These are phyloP conservation scores for Perizoma affinitatum DNA, from an alignment of 2,888 invertebrate species.

Conservation along the genomic window DNA sequence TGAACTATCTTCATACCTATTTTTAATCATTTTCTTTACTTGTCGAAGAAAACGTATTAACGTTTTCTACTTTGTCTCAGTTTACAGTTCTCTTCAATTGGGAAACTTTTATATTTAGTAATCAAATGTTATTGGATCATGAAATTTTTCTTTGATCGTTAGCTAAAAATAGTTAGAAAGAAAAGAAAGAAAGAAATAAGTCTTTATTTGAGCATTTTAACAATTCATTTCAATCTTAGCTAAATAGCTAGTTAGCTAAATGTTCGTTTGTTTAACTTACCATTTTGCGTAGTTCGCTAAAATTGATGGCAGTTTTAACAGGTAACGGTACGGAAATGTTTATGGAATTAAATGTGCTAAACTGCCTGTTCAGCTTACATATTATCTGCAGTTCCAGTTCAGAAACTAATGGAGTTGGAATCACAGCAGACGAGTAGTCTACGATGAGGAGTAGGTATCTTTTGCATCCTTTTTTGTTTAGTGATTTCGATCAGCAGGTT, in stretches of 20 bases:
- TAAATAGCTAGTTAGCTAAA: no score
- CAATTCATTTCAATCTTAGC: no score
- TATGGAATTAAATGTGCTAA: constrained; percentile 22
- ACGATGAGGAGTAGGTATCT: no score
- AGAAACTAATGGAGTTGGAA: constrained; percentile 6
- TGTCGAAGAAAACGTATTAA: no score
- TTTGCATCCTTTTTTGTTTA: no score
- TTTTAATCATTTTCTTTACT: no score
- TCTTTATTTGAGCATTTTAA: no score
- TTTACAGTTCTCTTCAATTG: background rate
- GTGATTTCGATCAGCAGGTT: no score
- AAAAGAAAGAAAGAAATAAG: no score
- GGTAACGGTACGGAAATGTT: constrained; percentile 23
- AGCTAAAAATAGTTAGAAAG: no score
- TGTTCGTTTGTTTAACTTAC: background rate
- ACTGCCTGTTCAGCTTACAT: constrained; percentile 9
- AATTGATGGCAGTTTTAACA: constrained; percentile 31
- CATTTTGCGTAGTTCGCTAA: constrained; percentile 37
- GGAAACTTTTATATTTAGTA: background rate
- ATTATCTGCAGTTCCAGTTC: constrained; percentile 9
- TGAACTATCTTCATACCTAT: background rate
- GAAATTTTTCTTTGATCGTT: background rate
- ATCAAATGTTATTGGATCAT: background rate
- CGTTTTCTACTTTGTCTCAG: no score
- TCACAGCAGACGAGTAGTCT: no score